Evolutionary conservation across 2,797 vertebrate genomes (phyloP), one percentile per base, ranked within the genome.

Genomic region (Cirrhinus molitorella): DNA sequence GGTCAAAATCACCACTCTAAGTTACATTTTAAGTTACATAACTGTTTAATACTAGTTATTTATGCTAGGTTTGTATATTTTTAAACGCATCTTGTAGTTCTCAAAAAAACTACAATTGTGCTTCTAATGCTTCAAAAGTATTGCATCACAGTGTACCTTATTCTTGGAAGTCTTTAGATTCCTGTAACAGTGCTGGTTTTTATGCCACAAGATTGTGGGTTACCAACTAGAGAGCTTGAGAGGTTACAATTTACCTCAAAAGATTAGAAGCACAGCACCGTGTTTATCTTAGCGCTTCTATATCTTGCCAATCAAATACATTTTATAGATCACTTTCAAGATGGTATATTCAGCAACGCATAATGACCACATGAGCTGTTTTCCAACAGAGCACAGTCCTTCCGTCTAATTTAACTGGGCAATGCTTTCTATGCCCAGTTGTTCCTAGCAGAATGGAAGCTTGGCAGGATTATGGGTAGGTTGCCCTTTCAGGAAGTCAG

Each of bases 401-500:
- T 71, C 51, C 19, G 34, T 82, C 59, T 78, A 13, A 78, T 51
- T 72, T 47, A 34, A 63, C 67, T 16, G 66, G 67, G 51, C 28
- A 51, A 16, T 55, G 67, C 21, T 67, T 76, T 37, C 19, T 45
- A 23, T 70, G 80, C 67, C 45, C 66, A 75, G 84, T 68, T 81
- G 73, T 75, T 84, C 53, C 47, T n/a, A 51, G 47, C 53, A 67
- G 45, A 68, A 84, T 81, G 84, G 72, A 83, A 78, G 80, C 66
- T 89, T 85, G 83, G 85, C 86, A 86, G 63, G 72, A 83, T 80
- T 85, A 84, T 73, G 31, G 80, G 73, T 79, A 21, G 67, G 37
- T 55, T 83, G 85, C 75, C 79, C 74, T 85, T 82, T 85, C 73
- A 83, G 79, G 45, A 77, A 83, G 70, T 75, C 76, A 16, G 28